Percentiles rank a stretch among this genome's conserved stretches.
phyloP scores from a whole-genome alignment of 64 coral and sea anemone species.

The Montipora sp. region DNA sequence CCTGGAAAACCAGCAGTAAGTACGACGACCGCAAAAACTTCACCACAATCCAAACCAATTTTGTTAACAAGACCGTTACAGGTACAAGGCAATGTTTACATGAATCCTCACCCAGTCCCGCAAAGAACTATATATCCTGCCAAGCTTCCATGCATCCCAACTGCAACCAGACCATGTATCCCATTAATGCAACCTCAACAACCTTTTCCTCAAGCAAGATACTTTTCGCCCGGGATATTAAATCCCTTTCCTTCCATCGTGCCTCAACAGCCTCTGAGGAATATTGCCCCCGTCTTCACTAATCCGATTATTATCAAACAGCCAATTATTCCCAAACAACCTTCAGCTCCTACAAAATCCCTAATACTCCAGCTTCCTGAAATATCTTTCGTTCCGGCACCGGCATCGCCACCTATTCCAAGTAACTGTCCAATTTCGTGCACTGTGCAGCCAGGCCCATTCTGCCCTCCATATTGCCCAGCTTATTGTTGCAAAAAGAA shows the following conservation, averaged over 20 bases:
- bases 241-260: not conserved
- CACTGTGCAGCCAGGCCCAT: not conserved
- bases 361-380: slow-evolving; percentile 43
- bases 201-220: not conserved
- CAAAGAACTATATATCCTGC: not conserved
- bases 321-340: not conserved
- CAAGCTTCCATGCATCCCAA: not conserved
- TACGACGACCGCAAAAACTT: not conserved
- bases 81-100: slow-evolving; percentile 13
- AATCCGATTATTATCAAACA: not conserved
- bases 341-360: slow-evolving; percentile 4
- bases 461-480: slow-evolving; percentile 26
- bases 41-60: not conserved
- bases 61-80: slow-evolving; percentile 45
- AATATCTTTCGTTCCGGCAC: not conserved
- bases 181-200: not conserved
- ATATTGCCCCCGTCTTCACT: not conserved
- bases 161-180: not conserved
- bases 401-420: not conserved
- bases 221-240: not conserved
- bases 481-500: slow-evolving; percentile 31
- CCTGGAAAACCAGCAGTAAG: not conserved
- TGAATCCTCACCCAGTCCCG: not conserved
- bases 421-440: slow-evolving; percentile 20
- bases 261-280: not conserved